Base-by-base conservation (phyloP, 2,888 invertebrate species). In the Campopleginae sp. region DNA sequence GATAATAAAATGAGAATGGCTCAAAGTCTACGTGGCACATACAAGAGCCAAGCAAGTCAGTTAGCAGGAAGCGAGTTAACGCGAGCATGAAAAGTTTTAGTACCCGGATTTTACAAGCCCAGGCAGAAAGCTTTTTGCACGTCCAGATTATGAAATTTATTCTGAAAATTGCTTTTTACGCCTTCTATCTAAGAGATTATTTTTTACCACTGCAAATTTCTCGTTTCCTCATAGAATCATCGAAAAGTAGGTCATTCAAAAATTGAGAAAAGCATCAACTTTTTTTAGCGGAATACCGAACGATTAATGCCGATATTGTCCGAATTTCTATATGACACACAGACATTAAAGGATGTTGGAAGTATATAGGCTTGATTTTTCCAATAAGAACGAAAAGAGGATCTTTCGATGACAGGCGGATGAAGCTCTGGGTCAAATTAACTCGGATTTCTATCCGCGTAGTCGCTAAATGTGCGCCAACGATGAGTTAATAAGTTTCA, bases 1-100 rank as follows among this genome's bases (percentile, higher is more conserved):
- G 70, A 81, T 72, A 79, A 84, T 86, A 85, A 84, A 84, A 81
- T 80, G 51, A 86, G 63, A 58, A 86, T 74, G 63, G 80, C 71
- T 27, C 72, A 82, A 85, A 85, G 82, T 79, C 46, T 33, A 70
- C 42, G 44, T 38, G 42, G 75, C 46, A 17, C 54, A 38, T 63
- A 38, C 63, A 48, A 27, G 48, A 46, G 44, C 14, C 23, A n/a
- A 68, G 68, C 46, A 51, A 19, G 31, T 70, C 23, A 78, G 71
- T 70, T 78, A 58, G 68, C 51, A 65, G 58, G 33, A 44, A 71
- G 76, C 66, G 78, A 70, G 46, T 74, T 79, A 77, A 85, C 78
- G 77, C 61, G 58, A 68, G 66, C 66, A 72, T 66, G 71, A 63
- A 48, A 63, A 42, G 12, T 82, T 79, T 74, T 54, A 80, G 72